Evolutionary conservation across 2,797 vertebrate genomes (phyloP), one percentile per base, ranked within the genome.

Genomic region (Poecilia picta): DNA sequence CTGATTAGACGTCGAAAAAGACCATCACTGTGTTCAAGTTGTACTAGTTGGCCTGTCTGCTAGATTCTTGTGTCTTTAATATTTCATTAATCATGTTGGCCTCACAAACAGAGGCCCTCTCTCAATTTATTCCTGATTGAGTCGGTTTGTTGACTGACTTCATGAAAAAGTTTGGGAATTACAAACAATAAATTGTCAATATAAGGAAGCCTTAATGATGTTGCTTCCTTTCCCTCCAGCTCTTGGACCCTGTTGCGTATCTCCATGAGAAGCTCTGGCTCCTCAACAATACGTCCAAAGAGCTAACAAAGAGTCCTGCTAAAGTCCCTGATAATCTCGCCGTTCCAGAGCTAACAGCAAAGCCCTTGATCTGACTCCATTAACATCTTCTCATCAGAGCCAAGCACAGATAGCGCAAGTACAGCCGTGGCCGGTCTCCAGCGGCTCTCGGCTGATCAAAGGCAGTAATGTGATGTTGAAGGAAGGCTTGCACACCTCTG

Each of bases 311-410:
- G 74, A 82, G 74, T 77, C 77, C 75, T 10, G 5, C 73, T 74
- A 47, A 83, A 92, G 81, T 85, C 84, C 78, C 81, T 79, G 84
- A 79, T 87, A 88, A 86, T 92, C 83, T 77, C 53, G 23, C 71
- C 83, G 72, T 84, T 85, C 76, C 74, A 71, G 57, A 82, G 81
- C 88, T 84, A 88, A 87, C 83, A 70, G 83, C 74, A 66, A 51
- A 89, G 79, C 84, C 81, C 89, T 91, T 92, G 87, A 92, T 91
- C 89, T 91, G 78, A 28, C 87, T 89, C 90, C 84, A 92, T 92
- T 92, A 91, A 89, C 88, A 90, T 91, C 86, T 84, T 57, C 75
- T 89, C 87, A 89, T 84, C 59, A 81, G 80, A 81, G 85, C 83
- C 90, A 87, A 89, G 89, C 72, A 81, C 82, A 87, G 85, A 85